phyloP scores from a whole-genome alignment of 2,888 invertebrate genomes.

The Stratiomys singularior region DNA sequence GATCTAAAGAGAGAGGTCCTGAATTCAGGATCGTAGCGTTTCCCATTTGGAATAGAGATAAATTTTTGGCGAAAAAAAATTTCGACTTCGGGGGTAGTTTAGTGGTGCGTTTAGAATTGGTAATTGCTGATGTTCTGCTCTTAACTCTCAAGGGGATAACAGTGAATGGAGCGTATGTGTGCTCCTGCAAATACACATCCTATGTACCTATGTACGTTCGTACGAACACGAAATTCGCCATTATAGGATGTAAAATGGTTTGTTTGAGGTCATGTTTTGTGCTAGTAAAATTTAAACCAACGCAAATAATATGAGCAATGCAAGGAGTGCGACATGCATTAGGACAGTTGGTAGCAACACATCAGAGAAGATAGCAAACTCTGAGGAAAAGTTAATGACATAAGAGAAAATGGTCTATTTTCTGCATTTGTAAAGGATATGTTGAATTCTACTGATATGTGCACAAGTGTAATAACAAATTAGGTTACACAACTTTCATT shows the following conservation, averaged over 20 bases:
- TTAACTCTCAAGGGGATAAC: constrained; percentile 35
- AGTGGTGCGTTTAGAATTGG: constrained; percentile 46
- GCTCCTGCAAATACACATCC: background rate
- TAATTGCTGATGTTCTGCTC: constrained; percentile 43
- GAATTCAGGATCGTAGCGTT: background rate
- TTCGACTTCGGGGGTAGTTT: constrained; percentile 41
- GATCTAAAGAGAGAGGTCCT: constrained; percentile 43
- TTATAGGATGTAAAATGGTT: constrained; percentile 33
- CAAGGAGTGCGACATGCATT: too few species aligned
- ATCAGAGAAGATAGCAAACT: too few species aligned
- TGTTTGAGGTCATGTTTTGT: constrained; percentile 42
- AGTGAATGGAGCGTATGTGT: background rate
- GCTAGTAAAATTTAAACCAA: background rate
- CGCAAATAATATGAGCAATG: too few species aligned
- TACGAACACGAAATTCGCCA: constrained; percentile 2
- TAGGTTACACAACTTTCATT: too few species aligned
- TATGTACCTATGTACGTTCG: background rate
- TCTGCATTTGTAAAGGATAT: too few species aligned
- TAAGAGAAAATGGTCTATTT: too few species aligned
- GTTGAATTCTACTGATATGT: too few species aligned
- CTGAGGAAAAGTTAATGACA: too few species aligned
- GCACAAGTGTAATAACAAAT: too few species aligned
- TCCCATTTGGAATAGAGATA: constrained; percentile 29
- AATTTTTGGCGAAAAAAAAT: constrained; percentile 40
- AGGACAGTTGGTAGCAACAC: too few species aligned